These are phyloP conservation scores for Lepidurus arcticus DNA, from an alignment of 1,140 invertebrate species.

Conservation along the genomic window DNA sequence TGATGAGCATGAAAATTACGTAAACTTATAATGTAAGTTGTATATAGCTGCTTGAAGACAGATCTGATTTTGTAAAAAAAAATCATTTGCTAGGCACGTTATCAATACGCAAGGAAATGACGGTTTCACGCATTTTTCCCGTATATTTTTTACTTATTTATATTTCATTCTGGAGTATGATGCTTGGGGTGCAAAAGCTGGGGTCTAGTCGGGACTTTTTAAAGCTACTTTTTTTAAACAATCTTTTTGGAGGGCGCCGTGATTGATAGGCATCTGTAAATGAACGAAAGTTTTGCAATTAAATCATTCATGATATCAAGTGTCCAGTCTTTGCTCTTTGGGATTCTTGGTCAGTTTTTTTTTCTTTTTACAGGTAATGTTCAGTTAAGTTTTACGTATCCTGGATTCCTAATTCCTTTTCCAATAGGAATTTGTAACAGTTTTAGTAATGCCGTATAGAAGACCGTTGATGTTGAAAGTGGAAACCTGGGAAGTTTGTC, in stretches of 20 bases:
- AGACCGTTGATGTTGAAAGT: no score
- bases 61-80: background rate
- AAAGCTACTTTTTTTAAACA: background rate
- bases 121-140: background rate
- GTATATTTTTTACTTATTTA: background rate
- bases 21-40: background rate
- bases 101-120: background rate
- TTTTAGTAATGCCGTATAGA: no score
- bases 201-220: slow-evolving; percentile 13
- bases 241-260: background rate
- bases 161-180: background rate
- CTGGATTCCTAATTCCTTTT: no score
- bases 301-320: background rate
- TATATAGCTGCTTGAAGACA: background rate
- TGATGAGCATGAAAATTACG: background rate
- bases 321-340: background rate
- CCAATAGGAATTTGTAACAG: no score
- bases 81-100: background rate
- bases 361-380: no score
- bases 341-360: background rate
- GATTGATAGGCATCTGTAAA: background rate
- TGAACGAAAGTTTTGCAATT: background rate
- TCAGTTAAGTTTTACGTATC: no score
- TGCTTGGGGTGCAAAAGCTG: background rate
- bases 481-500: no score